Conservation (phyloP, 2,888 invertebrate genomes). For the Phaonia tiefii region DNA sequence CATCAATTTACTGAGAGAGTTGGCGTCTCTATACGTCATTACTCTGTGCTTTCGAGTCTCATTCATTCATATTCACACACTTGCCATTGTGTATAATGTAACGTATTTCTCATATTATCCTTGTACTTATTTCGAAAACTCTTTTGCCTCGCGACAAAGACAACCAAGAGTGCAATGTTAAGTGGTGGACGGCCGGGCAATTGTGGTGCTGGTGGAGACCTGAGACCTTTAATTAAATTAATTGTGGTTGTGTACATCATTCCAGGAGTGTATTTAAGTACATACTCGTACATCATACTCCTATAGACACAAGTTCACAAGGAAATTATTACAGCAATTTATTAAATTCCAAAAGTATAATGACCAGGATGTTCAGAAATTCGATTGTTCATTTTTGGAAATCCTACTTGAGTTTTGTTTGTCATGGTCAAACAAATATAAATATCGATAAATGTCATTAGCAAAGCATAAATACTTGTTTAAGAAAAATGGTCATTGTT, state of each 20-base stretch:
- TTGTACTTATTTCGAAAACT: constrained; percentile 37
- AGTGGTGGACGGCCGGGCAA: constrained; percentile 24
- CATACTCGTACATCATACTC: background rate
- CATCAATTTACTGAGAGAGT: no score
- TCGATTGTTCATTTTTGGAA: constrained; percentile 19
- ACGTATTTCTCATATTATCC: constrained; percentile 16
- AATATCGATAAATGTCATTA: constrained; percentile 48
- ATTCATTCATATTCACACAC: background rate
- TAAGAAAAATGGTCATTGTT: constrained; percentile 25
- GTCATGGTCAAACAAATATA: constrained; percentile 15
- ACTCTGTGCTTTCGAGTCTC: no score
- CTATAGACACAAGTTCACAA: background rate
- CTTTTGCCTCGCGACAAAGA: background rate
- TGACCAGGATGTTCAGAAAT: background rate
- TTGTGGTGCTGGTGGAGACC: constrained; percentile 23
- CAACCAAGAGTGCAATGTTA: constrained; percentile 48
- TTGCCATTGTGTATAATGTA: background rate
- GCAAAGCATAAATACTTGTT: constrained; percentile 38
- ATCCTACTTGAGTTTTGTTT: background rate
- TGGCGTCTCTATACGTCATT: no score
- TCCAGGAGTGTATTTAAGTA: background rate
- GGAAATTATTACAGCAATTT: background rate
- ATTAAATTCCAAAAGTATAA: background rate
- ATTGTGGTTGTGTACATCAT: constrained; percentile 47
- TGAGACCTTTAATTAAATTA: constrained; percentile 58